Base-by-base conservation (phyloP, 2,888 invertebrate species). In the Orthosia incerta region DNA sequence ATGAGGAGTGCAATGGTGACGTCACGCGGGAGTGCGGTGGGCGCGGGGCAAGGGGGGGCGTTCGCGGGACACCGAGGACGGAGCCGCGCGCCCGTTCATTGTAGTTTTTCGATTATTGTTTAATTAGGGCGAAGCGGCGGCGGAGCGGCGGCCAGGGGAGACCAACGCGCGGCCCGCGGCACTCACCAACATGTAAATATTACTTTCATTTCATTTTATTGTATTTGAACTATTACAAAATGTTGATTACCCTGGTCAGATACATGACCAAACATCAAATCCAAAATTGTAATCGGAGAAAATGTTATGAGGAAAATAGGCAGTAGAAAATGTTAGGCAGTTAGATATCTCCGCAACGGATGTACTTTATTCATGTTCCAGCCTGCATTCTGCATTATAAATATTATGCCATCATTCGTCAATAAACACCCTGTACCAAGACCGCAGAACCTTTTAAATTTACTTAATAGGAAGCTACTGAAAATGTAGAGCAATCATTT, bases 71-170 rank as follows among this genome's bases (percentile, higher is more conserved):
- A 90, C 90, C 91, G 93, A 93, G 93, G 94, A 93, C 94, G 85
- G 92, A 94, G 95, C 94, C 93, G 94, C 93, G 95, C 95, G 95
- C 95, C 94, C 95, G 96, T 94, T 96, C 95, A 95, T 96, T 96
- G 96, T 96, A 96, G 95, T 96, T 95, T 96, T 96, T 96, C 96
- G 96, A 96, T 96, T 96, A 96, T 96, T 96, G 96, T 96, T 96
- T 96, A 96, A 96, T 96, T 96, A 96, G 96, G 96, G 95, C 96
- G 95, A 96, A 95, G 95, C 96, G 95, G 96, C 96, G 95, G 95
- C 95, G 95, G 93, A 94, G 95, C 95, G 95, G 94, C 95, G 95
- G 95, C 94, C 95, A 95, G 95, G 90, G 90, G 82, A 74, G 83
- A 82, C 82, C 84, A 90, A 93, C 88, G 76, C 81, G 90, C 93